Evolutionary conservation across 2,113 vertebrate genomes (phyloP).

Genomic region (Cottus gobio): DNA sequence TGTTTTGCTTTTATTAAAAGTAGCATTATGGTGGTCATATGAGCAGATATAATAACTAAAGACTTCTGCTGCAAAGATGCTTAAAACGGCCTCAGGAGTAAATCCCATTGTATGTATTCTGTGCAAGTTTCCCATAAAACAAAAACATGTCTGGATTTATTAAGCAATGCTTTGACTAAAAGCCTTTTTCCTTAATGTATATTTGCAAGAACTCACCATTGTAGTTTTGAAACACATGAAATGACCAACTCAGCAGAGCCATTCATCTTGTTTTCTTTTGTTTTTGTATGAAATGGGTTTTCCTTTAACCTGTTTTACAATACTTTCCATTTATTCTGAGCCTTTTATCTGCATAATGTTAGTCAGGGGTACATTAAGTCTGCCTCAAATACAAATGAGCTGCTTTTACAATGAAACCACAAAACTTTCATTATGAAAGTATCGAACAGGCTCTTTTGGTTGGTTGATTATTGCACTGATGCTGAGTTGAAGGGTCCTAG

Average conservation of each 20-base stretch:
- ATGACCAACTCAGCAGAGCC: conserved; percentile 32
- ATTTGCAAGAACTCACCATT: conserved; percentile 9
- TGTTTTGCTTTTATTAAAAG: background rate
- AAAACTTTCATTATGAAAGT: background rate
- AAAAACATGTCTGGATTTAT: conserved; percentile 8
- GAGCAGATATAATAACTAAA: background rate
- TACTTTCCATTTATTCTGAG: conserved; percentile 34
- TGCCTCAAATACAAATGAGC: conserved; percentile 7
- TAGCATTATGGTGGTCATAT: background rate
- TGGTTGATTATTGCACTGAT: background rate
- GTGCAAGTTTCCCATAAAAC: background rate
- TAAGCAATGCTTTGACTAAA: conserved; percentile 28
- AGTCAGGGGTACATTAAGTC: conserved; percentile 19
- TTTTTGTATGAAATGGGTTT: conserved; percentile 35
- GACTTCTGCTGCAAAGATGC: background rate
- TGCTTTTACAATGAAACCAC: conserved; percentile 17
- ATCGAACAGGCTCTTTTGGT: background rate
- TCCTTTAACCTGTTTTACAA: conserved; percentile 39
- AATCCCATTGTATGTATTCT: background rate
- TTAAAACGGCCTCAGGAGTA: background rate
- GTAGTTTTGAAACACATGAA: conserved; percentile 25
- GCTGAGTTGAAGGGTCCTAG: background rate
- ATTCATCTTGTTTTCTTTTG: conserved; percentile 18
- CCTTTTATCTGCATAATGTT: conserved; percentile 46
- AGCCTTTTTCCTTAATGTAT: conserved; percentile 37